Conservation (phyloP, 2,888 invertebrate genomes). For the Drosophila mimetica region DNA sequence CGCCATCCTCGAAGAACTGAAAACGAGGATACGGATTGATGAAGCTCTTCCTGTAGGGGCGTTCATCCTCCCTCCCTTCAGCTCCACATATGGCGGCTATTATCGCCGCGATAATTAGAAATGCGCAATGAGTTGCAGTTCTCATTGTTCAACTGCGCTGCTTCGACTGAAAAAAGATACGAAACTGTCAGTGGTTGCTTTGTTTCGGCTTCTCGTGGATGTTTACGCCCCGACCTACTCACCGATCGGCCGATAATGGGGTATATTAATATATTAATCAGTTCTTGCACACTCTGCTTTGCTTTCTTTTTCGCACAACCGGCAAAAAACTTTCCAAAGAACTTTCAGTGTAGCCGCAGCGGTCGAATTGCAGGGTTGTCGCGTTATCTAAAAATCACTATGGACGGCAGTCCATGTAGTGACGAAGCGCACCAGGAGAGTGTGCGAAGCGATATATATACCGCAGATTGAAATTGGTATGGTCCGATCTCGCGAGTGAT, state of each 20-base stretch:
- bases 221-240: constrained; percentile 33
- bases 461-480: no score
- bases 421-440: no score
- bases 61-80: constrained; percentile 18
- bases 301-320: constrained; percentile 15
- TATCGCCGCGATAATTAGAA: constrained; percentile 42
- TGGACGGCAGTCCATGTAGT: no score
- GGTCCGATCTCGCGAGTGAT: no score
- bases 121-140: constrained; percentile 63
- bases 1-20: constrained; percentile 71
- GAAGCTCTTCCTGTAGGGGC: constrained; percentile 73
- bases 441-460: no score
- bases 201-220: background rate
- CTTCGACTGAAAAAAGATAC: constrained; percentile 13
- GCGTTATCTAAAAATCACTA: no score
- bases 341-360: constrained; percentile 28
- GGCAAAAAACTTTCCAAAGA: constrained; percentile 8
- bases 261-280: constrained; percentile 16
- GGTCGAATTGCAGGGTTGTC: constrained; percentile 5
- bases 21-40: constrained; percentile 84
- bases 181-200: constrained; percentile 3
- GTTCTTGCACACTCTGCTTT: constrained; percentile 6
- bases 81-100: constrained; percentile 11
- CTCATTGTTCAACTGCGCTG: constrained; percentile 59
- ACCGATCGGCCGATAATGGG: constrained; percentile 29